A percentile compares a stretch with the other conserved stretches of the same genome.
Conservation (phyloP, 2,113 vertebrate species). For the Neopipo cinnamomea region DNA sequence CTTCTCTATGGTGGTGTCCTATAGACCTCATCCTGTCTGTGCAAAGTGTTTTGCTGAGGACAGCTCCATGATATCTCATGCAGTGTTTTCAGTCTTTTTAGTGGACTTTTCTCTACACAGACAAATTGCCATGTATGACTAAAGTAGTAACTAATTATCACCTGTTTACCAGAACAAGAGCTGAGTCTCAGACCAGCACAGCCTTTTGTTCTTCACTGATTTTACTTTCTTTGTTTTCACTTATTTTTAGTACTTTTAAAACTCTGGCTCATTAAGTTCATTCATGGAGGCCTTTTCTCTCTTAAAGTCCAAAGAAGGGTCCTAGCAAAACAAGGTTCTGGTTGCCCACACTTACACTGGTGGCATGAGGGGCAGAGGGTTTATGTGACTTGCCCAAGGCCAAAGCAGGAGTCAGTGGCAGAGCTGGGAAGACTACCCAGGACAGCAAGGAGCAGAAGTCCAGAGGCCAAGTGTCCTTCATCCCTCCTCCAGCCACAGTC, state of each 20-base stretch:
- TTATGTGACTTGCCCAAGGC: background rate
- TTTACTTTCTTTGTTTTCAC: background rate
- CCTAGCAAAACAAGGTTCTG: background rate
- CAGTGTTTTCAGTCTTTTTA: background rate
- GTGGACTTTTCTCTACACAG: background rate
- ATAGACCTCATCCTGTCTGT: constrained; percentile 31
- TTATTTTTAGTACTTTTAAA: background rate
- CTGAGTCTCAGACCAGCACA: background rate
- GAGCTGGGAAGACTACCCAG: background rate
- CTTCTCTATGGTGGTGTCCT: constrained; percentile 19
- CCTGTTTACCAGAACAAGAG: background rate
- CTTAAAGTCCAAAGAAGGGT: background rate
- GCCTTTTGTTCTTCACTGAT: background rate
- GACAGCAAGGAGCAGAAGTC: background rate
- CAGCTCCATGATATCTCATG: background rate
- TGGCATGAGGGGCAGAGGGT: background rate
- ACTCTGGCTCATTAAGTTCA: background rate
- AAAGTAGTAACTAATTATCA: background rate
- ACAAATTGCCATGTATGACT: background rate
- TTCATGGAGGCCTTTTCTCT: background rate
- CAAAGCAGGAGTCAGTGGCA: background rate
- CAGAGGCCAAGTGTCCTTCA: background rate
- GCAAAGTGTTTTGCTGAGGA: background rate
- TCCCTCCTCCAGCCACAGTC: background rate
- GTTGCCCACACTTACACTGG: background rate